Conservation (phyloP, 2,888 invertebrate genomes). For the Lithosia quadra region DNA sequence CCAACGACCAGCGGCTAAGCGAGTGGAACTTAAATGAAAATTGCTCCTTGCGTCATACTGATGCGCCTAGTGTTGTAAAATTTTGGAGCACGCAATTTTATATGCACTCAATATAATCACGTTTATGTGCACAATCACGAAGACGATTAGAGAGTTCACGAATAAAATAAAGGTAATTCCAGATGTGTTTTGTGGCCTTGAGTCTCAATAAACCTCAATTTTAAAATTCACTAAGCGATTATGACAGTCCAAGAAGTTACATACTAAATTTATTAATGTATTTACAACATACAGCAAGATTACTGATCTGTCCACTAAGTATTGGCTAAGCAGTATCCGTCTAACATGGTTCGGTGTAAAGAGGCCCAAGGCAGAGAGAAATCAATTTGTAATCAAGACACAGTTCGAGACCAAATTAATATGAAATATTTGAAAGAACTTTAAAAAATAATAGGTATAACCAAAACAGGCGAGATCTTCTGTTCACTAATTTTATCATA, state of each 20-base stretch:
- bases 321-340: constrained; percentile 21
- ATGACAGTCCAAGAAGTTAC: background rate
- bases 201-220: constrained; percentile 12
- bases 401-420: constrained; percentile 1
- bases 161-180: constrained; percentile 7
- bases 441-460: background rate
- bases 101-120: constrained; percentile 37
- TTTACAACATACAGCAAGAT: constrained; percentile 15
- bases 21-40: constrained; percentile 65
- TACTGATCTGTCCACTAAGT: constrained; percentile 18
- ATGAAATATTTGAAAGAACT: background rate
- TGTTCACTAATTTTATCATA: constrained; percentile 3
- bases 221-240: background rate
- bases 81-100: constrained; percentile 39
- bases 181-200: constrained; percentile 11
- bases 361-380: constrained; percentile 15
- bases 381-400: constrained; percentile 13
- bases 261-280: constrained; percentile 8
- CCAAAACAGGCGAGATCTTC: constrained; percentile 6
- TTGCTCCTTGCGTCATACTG: constrained; percentile 52
- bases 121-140: constrained; percentile 18
- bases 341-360: constrained; percentile 15
- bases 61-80: constrained; percentile 48
- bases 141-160: constrained; percentile 6
- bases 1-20: constrained; percentile 60